phyloP scores from a whole-genome alignment of 1,140 invertebrate genomes.

The Drosophila setifemur region DNA sequence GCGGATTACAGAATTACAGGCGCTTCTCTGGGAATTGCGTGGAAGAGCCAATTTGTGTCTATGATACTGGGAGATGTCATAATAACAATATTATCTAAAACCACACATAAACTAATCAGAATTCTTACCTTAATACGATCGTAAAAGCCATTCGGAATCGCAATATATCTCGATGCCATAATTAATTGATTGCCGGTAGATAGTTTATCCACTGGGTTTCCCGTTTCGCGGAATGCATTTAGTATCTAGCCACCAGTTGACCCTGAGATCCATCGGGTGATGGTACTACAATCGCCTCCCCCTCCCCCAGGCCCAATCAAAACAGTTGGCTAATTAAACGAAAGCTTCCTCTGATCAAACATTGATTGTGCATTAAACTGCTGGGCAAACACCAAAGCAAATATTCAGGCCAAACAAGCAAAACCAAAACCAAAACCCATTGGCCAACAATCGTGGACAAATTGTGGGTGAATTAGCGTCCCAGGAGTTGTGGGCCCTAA shows the following conservation, averaged over 20 bases:
- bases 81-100: constrained; percentile 15
- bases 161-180: constrained; percentile 46
- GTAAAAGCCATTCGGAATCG: constrained; percentile 23
- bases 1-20: neutral
- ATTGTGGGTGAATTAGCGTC: constrained; percentile 69
- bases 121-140: constrained; percentile 9
- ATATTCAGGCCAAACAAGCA: constrained; percentile 47
- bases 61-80: constrained; percentile 30
- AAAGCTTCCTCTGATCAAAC: constrained; percentile 61
- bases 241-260: constrained; percentile 42
- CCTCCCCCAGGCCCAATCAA: constrained; percentile 13
- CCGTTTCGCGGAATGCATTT: constrained; percentile 48
- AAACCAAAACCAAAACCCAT: constrained; percentile 34
- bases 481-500: constrained; percentile 6
- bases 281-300: constrained; percentile 2
- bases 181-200: constrained; percentile 53
- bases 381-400: constrained; percentile 53
- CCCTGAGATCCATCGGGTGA: constrained; percentile 46
- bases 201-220: constrained; percentile 26
- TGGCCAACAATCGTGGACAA: constrained; percentile 62
- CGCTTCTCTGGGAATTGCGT: constrained; percentile 4
- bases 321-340: constrained; percentile 72
- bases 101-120: constrained; percentile 9
- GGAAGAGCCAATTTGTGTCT: constrained; percentile 30
- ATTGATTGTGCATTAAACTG: constrained; percentile 76